A percentile compares a stretch with the other conserved stretches of the same genome.
phyloP scores from a whole-genome alignment of 2,797 vertebrate species.

The Gorsachius magnificus region DNA sequence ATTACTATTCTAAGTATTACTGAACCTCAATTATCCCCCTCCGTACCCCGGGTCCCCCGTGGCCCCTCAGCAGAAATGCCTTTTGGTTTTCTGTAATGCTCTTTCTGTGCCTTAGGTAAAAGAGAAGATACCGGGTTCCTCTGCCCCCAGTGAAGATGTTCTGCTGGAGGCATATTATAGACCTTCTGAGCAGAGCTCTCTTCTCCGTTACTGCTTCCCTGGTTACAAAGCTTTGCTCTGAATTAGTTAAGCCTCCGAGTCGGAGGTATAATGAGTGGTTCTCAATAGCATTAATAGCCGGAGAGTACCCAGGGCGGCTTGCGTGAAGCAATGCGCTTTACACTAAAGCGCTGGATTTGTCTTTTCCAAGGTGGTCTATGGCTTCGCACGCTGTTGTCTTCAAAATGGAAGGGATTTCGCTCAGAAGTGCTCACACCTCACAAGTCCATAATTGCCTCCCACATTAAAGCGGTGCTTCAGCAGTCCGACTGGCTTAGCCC shows the following conservation, averaged over 20 bases:
- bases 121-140: background rate
- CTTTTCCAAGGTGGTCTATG: slow-evolving; percentile 17
- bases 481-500: background rate
- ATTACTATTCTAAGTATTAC: background rate
- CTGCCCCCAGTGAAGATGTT: background rate
- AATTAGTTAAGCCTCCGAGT: slow-evolving; percentile 20
- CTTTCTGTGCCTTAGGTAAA: background rate
- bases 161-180: background rate
- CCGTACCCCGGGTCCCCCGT: background rate
- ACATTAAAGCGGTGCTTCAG: slow-evolving; percentile 26
- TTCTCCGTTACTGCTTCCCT: background rate
- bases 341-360: background rate
- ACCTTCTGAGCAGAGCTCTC: background rate
- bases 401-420: slow-evolving; percentile 20
- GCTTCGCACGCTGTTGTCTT: slow-evolving; percentile 18
- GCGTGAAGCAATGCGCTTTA: background rate
- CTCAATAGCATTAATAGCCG: background rate
- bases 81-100: background rate
- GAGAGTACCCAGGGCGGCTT: background rate
- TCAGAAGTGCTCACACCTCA: slow-evolving; percentile 5
- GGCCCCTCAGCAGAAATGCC: background rate
- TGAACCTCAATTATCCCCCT: background rate
- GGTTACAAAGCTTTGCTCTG: background rate
- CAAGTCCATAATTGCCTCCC: slow-evolving; percentile 38
- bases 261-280: background rate